Evolutionary conservation across 2,797 vertebrate genomes (phyloP).

Genomic region (Notoglanidium macrostoma): DNA sequence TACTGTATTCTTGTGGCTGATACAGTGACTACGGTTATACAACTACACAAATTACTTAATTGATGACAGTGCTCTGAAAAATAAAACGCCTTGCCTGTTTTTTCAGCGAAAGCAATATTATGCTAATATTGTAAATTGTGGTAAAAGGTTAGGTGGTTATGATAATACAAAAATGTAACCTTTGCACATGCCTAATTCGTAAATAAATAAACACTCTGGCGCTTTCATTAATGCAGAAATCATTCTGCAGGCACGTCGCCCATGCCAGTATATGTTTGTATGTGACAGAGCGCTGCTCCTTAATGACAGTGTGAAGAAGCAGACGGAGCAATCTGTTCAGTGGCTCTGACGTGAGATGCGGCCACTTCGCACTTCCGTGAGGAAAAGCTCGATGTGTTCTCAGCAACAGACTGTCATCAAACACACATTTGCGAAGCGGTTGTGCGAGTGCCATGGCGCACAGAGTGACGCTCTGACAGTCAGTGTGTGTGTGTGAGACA

Average conservation of each 20-base stretch:
- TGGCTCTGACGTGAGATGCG: slow-evolving; percentile 17
- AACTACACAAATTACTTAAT: not conserved
- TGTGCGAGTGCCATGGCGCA: slow-evolving; percentile 20
- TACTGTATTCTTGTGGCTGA: not conserved
- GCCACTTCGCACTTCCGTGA: slow-evolving; percentile 21
- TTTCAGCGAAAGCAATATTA: not conserved
- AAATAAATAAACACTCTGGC: not conserved
- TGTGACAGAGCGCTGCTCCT: not conserved
- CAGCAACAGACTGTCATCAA: slow-evolving; percentile 48
- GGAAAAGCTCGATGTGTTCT: slow-evolving; percentile 25
- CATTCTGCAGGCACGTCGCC: not conserved
- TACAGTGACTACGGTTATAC: not conserved
- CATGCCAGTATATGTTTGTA: slow-evolving; percentile 1
- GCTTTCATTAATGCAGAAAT: not conserved
- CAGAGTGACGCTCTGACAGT: slow-evolving; percentile 9
- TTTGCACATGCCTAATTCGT: not conserved
- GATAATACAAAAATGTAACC: not conserved
- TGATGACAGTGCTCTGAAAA: not conserved
- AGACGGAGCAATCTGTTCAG: slow-evolving; percentile 42
- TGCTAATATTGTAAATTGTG: not conserved
- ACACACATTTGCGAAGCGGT: slow-evolving; percentile 35
- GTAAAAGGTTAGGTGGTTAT: not conserved
- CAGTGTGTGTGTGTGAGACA: not conserved
- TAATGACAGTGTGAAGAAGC: slow-evolving; percentile 11
- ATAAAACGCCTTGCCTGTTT: not conserved